Evolutionary conservation across 2,888 invertebrate species (phyloP).

Genomic region (Amblyjoppa proteus): DNA sequence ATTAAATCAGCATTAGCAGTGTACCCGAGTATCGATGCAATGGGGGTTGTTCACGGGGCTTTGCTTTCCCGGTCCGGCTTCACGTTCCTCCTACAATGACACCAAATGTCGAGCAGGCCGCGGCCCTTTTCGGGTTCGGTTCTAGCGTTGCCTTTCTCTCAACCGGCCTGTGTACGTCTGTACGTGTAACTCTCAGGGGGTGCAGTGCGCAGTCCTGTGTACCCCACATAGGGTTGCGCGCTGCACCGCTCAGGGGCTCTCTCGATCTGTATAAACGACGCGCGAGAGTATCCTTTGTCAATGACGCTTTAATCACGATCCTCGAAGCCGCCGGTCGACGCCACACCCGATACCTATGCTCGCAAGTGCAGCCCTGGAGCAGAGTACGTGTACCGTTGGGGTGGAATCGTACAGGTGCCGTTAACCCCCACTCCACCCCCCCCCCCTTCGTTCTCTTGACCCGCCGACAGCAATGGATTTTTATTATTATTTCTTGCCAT

Average conservation of each 20-base stretch:
- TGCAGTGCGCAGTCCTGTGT: neutral
- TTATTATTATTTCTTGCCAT: constrained; percentile 4
- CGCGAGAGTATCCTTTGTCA: constrained; percentile 70
- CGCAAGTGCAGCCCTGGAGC: constrained; percentile 53
- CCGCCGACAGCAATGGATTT: constrained; percentile 29
- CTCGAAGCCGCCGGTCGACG: constrained; percentile 66
- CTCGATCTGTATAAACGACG: constrained; percentile 29
- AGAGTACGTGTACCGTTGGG: neutral
- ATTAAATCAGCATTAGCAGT: constrained; percentile 84
- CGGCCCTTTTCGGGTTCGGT: constrained; percentile 54
- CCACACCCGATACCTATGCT: constrained; percentile 63
- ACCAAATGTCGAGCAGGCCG: constrained; percentile 81
- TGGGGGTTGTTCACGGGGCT: constrained; percentile 65
- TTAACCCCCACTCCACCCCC: constrained; percentile 1
- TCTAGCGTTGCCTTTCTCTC: neutral
- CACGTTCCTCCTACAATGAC: constrained; percentile 78
- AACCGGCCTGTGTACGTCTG: neutral
- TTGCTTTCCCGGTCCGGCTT: constrained; percentile 45
- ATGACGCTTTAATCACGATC: constrained; percentile 75
- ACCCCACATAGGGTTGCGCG: constrained; percentile 10
- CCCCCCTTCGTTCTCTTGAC: constrained; percentile 10
- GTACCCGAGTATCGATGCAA: constrained; percentile 52
- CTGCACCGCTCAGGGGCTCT: constrained; percentile 39
- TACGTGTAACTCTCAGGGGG: neutral
- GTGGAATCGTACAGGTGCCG: constrained; percentile 71